phyloP scores from a whole-genome alignment of 2,888 invertebrate genomes.

The Watsonalla cultraria region DNA sequence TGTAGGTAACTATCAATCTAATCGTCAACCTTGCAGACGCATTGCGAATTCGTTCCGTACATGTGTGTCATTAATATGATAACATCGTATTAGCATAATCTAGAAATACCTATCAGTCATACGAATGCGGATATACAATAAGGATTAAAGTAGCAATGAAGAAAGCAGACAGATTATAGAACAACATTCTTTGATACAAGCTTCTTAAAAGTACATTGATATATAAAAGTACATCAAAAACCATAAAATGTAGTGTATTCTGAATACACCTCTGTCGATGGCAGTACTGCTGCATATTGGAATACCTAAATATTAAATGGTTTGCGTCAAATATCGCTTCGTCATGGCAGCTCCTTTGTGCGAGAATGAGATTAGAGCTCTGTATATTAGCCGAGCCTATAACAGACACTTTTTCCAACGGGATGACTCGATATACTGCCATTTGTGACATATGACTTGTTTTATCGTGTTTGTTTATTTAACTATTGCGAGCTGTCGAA shows the following conservation, averaged over 20 bases:
- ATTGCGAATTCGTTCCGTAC: background rate
- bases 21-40: background rate
- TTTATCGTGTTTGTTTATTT: background rate
- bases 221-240: too few relatives aligned
- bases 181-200: too few relatives aligned
- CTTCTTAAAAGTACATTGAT: too few relatives aligned
- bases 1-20: background rate
- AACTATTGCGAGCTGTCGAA: background rate
- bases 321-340: constrained; percentile 64
- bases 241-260: background rate
- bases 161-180: background rate
- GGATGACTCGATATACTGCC: constrained; percentile 33
- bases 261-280: constrained; percentile 22
- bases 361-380: constrained; percentile 62
- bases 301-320: constrained; percentile 76
- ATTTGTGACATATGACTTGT: constrained; percentile 32
- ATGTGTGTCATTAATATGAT: background rate
- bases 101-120: background rate
- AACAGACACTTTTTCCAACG: constrained; percentile 44
- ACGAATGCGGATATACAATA: background rate
- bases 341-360: constrained; percentile 75
- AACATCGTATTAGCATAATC: background rate
- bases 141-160: background rate
- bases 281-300: constrained; percentile 54
- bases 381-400: constrained; percentile 63